Conservation (phyloP, 2,888 invertebrate species). For the Vesta saturnalis region DNA sequence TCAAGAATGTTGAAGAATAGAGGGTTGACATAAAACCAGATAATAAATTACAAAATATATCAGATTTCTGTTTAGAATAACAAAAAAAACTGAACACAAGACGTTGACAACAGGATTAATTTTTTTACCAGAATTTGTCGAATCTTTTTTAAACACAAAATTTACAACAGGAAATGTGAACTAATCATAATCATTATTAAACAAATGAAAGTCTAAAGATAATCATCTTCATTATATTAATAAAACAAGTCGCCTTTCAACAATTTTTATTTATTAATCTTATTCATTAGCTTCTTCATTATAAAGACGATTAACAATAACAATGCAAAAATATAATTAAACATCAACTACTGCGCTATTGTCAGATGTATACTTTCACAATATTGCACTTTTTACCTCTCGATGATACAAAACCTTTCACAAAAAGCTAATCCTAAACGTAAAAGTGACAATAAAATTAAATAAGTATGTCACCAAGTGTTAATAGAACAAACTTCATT, state of each 20-base stretch:
- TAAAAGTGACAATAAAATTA: no score
- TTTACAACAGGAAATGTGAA: not conserved
- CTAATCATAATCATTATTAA: no score
- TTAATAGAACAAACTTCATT: no score
- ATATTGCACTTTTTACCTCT: not conserved
- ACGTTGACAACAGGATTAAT: not conserved
- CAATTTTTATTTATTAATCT: not conserved
- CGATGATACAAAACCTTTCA: not conserved
- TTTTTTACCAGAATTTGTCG: no score
- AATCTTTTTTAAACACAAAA: no score
- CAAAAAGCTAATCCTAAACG: not conserved
- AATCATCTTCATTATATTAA: not conserved
- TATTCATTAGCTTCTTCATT: not conserved
- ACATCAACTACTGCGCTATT: not conserved
- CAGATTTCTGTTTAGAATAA: conserved; percentile 16
- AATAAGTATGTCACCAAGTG: not conserved
- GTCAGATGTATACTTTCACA: conserved; percentile 2
- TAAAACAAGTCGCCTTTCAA: not conserved
- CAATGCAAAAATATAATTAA: not conserved
- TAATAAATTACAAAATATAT: conserved; percentile 26
- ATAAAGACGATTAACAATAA: not conserved
- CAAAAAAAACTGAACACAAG: no score
- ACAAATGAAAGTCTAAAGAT: not conserved
- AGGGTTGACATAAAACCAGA: not conserved
- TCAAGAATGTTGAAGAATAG: no score